These are phyloP conservation scores for Oxyruncus cristatus DNA, from an alignment of 2,113 vertebrate species.

Conservation along the genomic window DNA sequence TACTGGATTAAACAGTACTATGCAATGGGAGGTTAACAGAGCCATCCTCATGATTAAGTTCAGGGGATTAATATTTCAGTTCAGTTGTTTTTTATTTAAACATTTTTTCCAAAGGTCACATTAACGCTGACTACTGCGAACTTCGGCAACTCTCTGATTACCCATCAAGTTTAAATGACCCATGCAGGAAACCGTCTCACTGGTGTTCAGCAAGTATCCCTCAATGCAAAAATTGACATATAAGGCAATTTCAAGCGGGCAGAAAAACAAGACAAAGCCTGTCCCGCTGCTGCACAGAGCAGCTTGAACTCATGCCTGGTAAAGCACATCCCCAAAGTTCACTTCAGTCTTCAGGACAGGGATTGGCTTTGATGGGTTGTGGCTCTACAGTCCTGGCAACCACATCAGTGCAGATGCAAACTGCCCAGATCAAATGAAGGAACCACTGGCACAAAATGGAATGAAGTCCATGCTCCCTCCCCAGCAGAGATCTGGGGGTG, in stretches of 20 bases:
- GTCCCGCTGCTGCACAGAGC: neutral
- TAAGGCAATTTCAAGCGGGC: neutral
- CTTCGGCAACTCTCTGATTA: neutral
- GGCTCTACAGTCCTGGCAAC: neutral
- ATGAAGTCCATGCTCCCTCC: neutral
- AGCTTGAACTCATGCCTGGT: neutral
- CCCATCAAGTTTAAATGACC: neutral
- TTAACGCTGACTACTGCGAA: neutral
- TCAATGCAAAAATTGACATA: neutral
- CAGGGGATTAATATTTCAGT: slow-evolving; percentile 45
- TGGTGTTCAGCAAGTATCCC: neutral
- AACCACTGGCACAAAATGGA: neutral
- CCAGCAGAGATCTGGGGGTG: neutral
- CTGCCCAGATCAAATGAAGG: neutral
- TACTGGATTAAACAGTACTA: neutral
- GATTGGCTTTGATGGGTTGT: neutral
- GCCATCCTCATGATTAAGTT: slow-evolving; percentile 19
- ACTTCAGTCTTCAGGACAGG: neutral
- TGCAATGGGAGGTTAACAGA: neutral
- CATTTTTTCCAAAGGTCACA: neutral
- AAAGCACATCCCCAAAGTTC: neutral
- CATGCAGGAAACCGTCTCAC: neutral
- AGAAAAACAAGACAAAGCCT: neutral
- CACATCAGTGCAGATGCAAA: neutral
- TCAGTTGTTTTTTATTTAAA: slow-evolving; percentile 29